Base-by-base conservation (phyloP, 2,113 vertebrate species). In the Danionella cerebrum region DNA sequence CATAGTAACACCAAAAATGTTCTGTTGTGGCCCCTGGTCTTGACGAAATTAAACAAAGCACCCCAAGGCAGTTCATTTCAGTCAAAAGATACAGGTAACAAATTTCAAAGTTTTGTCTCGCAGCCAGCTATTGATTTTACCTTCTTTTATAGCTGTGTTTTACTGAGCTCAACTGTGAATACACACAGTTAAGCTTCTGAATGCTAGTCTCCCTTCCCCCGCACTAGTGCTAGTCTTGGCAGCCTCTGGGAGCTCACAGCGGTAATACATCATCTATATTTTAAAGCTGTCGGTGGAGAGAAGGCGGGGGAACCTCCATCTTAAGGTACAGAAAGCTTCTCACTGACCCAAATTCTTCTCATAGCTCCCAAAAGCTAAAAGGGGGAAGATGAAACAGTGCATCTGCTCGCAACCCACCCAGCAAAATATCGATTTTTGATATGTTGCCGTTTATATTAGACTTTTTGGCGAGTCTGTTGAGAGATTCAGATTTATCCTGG, bases 231-330 rank as follows among this genome's bases (percentile, higher is more conserved):
- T 54, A 69, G 65, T 70, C 25, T 55, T 53, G 57, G 47, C 59
- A 66, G 73, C 72, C 72, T 51, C 39, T 1, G 55, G 66, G 67
- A 75, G 60, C 54, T 64, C 65, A 9, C 69, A 63, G 67, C 64
- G 31, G 55, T 75, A 73, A 78, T 75, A 75, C 72, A 78, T 78
- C 72, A 78, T 78, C 73, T 78, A 78, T 78, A 73, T 78, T 78
- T 75, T 75, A 78, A 67, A 78, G 66, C 69, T 63, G 58, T 42
- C 55, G 52, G 44, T 70, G 21, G 29, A 53, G 70, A 70, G 38
- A 64, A 69, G 71, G 76, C 48, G 67, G 70, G 68, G 72, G 63
- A 59, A 67, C 65, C 70, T 72, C 76, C 42, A 64, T 72, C 73
- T 78, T 78, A 75, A 75, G 67, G 57, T 68, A 78, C 67, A 78